Evolutionary conservation across 2,888 invertebrate genomes (phyloP).

Genomic region (Apodemia duryi): DNA sequence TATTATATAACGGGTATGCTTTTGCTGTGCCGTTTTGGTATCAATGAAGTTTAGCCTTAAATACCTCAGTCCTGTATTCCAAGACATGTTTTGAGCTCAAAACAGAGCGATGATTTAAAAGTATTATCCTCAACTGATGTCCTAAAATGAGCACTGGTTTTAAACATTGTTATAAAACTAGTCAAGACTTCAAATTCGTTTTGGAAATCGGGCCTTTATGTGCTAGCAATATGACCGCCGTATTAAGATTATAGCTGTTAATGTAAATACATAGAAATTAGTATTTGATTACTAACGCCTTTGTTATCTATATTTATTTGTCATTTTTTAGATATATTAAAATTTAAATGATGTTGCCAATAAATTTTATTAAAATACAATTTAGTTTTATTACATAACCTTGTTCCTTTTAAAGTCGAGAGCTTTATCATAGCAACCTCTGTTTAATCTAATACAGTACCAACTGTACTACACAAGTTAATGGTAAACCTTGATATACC

Average conservation of each 20-base stretch:
- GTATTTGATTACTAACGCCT: slow-evolving; percentile 19
- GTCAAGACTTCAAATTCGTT: too few species aligned
- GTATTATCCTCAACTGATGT: too few species aligned
- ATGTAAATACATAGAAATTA: not conserved
- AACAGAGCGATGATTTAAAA: too few species aligned
- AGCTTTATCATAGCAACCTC: too few species aligned
- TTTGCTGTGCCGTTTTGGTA: too few species aligned
- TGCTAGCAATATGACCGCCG: not conserved
- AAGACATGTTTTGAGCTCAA: too few species aligned
- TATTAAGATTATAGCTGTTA: not conserved
- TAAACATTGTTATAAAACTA: too few species aligned
- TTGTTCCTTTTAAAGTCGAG: too few species aligned
- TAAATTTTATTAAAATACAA: slow-evolving; percentile 31
- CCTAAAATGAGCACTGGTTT: too few species aligned
- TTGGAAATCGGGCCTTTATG: not conserved
- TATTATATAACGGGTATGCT: too few species aligned
- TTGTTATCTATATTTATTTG: slow-evolving; percentile 27
- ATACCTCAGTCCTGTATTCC: not conserved
- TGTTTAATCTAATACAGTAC: not conserved
- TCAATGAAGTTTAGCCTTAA: not conserved
- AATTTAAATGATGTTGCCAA: slow-evolving; percentile 29
- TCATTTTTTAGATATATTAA: slow-evolving; percentile 19
- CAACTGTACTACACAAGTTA: not conserved
- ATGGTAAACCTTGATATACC: not conserved
- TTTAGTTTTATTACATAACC: slow-evolving; percentile 37